Conservation (phyloP, 30 jellyfish, hydroid and myxozoan species). For the Mastigias papua region DNA sequence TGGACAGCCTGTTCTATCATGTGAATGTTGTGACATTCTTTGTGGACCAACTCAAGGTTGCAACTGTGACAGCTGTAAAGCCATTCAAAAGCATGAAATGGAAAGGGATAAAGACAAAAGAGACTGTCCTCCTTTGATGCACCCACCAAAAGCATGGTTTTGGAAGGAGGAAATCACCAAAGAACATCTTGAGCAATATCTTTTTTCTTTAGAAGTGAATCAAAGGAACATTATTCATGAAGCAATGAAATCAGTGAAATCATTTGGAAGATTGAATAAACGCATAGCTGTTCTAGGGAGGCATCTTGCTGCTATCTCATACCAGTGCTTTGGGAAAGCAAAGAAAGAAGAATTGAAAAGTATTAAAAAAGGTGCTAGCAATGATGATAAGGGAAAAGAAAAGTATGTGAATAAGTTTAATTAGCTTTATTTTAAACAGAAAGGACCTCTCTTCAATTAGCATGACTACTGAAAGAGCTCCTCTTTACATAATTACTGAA, state of each 20-base stretch:
- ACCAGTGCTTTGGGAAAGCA: constrained; percentile 66
- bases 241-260: constrained; percentile 64
- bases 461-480: too few relatives aligned
- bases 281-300: constrained; percentile 66
- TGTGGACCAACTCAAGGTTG: constrained; percentile 96
- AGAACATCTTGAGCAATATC: constrained; percentile 67
- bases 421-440: not conserved
- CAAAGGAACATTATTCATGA: constrained; percentile 68
- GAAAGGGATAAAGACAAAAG: constrained; percentile 54
- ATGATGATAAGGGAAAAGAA: constrained; percentile 53
- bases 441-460: too few relatives aligned
- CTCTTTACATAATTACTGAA: too few relatives aligned
- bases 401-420: constrained; percentile 25
- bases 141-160: constrained; percentile 87
- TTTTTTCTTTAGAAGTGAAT: constrained; percentile 58
- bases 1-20: constrained; percentile 76
- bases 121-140: constrained; percentile 58
- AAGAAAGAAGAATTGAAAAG: constrained; percentile 60
- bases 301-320: constrained; percentile 70
- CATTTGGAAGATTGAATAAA: constrained; percentile 78
- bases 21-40: constrained; percentile 83
- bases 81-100: constrained; percentile 53
- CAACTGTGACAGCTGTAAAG: constrained; percentile 81
- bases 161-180: constrained; percentile 72
- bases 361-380: constrained; percentile 16